These are phyloP conservation scores for Microcebus murinus DNA, from an alignment of 2,113 vertebrate species.

Conservation along the genomic window DNA sequence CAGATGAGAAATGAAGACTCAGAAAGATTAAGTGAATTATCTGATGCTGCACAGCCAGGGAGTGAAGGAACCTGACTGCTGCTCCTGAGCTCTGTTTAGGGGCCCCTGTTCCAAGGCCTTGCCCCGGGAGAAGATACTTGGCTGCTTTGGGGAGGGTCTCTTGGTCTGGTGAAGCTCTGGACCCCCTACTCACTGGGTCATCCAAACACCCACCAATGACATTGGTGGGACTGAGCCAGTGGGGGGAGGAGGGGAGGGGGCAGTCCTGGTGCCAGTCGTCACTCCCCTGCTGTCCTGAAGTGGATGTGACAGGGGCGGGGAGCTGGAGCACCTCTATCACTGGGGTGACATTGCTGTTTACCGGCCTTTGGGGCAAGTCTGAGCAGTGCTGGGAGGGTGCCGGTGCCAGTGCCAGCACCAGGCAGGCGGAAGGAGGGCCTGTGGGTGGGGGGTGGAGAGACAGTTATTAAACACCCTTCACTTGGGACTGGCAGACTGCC, in stretches of 20 bases:
- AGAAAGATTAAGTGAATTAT: background rate
- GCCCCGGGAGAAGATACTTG: background rate
- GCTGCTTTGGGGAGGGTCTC: background rate
- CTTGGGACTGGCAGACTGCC: slow-evolving; percentile 60
- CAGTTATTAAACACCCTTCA: slow-evolving; percentile 48
- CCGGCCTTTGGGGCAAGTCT: slow-evolving; percentile 61
- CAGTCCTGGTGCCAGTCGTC: slow-evolving; percentile 53
- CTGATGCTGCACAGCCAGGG: background rate
- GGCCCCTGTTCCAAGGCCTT: background rate
- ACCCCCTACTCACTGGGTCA: background rate
- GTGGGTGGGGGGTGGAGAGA: slow-evolving; percentile 43
- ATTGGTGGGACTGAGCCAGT: background rate
- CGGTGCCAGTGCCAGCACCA: slow-evolving; percentile 22
- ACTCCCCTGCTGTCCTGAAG: background rate
- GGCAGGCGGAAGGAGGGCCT: background rate
- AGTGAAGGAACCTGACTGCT: background rate
- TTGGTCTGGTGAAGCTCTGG: background rate
- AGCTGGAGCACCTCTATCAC: background rate
- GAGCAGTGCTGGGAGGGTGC: slow-evolving; percentile 47
- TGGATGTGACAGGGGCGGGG: background rate
- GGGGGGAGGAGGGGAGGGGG: background rate
- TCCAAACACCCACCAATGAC: background rate
- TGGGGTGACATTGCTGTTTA: slow-evolving; percentile 56
- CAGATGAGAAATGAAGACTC: background rate
- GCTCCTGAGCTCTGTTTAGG: background rate